These are phyloP conservation scores for Petrolisthes manimaculis DNA, from an alignment of 2,888 invertebrate genomes.

Conservation along the genomic window DNA sequence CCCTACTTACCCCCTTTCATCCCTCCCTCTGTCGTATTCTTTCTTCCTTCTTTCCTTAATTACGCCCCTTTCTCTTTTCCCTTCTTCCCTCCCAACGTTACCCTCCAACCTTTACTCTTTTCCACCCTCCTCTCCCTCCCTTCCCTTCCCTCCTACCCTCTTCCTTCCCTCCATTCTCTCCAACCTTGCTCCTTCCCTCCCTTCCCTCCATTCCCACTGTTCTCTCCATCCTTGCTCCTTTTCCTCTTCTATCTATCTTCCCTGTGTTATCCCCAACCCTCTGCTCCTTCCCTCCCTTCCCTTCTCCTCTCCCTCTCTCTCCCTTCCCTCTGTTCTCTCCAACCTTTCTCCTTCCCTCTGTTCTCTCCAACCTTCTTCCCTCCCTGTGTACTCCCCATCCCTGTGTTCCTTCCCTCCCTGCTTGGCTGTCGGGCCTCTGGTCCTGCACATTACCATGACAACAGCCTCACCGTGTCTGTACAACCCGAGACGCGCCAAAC, in stretches of 20 bases:
- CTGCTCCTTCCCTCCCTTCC: not conserved
- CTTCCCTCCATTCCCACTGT: not conserved
- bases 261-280: not conserved
- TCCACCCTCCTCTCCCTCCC: not conserved
- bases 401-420: not conserved
- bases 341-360: not conserved
- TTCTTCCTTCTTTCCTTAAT: not conserved
- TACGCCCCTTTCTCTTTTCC: not conserved
- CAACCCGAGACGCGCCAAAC: conserved; percentile 53
- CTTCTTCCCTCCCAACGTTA: not conserved
- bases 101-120: not conserved
- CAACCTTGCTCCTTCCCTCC: not conserved
- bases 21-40: not conserved
- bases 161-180: not conserved
- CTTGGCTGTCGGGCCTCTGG: not conserved
- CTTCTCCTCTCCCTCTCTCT: not conserved
- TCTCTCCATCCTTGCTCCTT: not conserved
- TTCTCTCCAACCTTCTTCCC: not conserved
- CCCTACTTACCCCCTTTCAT: not conserved
- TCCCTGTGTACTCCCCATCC: not conserved
- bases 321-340: not conserved
- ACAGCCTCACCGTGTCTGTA: conserved; percentile 47
- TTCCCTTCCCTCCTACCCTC: not conserved
- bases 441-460: conserved; percentile 49
- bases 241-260: not conserved